Conservation (phyloP, 1,140 invertebrate species). For the Pseudomyrmex sp. region DNA sequence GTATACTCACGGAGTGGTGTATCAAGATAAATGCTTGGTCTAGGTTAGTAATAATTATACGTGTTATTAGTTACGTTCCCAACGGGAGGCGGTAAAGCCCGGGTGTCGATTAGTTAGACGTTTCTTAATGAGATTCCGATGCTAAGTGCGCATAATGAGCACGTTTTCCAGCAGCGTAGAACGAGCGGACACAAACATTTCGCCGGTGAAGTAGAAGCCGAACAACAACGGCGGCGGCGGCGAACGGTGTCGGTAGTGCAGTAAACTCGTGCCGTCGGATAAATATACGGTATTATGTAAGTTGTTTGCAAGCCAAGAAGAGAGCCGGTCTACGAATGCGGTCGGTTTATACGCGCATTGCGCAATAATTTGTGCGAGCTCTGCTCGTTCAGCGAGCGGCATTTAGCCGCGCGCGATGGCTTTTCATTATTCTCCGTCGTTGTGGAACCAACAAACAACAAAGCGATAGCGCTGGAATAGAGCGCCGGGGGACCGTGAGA, state of each 20-base stretch:
- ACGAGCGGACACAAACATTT: conserved; percentile 8
- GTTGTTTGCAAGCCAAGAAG: conserved; percentile 70
- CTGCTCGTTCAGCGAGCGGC: not conserved
- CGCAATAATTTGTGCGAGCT: conserved; percentile 52
- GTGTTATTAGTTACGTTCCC: conserved; percentile 14
- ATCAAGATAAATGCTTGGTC: conserved; percentile 23
- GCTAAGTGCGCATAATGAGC: conserved; percentile 47
- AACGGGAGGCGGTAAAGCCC: conserved; percentile 10
- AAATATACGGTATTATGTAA: conserved; percentile 78
- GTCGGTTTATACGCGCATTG: conserved; percentile 48
- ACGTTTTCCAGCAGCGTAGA: conserved; percentile 30
- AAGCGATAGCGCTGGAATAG: not conserved
- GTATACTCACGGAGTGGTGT: not conserved
- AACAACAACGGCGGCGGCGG: not conserved
- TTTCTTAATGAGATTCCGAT: conserved; percentile 62
- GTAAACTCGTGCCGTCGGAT: conserved; percentile 70
- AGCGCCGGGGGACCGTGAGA: not conserved
- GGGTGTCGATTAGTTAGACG: conserved; percentile 11
- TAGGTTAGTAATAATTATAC: conserved; percentile 23
- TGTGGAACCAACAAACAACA: too few species aligned
- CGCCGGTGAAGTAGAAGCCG: not conserved
- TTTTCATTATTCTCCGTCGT: conserved; percentile 12
- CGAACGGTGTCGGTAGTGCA: conserved; percentile 66
- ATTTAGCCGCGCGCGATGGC: not conserved
- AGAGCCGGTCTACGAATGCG: conserved; percentile 41